Percentiles rank a stretch among this genome's conserved stretches.
Conservation (phyloP, 2,888 invertebrate genomes). For the Drosophila kokeensis region DNA sequence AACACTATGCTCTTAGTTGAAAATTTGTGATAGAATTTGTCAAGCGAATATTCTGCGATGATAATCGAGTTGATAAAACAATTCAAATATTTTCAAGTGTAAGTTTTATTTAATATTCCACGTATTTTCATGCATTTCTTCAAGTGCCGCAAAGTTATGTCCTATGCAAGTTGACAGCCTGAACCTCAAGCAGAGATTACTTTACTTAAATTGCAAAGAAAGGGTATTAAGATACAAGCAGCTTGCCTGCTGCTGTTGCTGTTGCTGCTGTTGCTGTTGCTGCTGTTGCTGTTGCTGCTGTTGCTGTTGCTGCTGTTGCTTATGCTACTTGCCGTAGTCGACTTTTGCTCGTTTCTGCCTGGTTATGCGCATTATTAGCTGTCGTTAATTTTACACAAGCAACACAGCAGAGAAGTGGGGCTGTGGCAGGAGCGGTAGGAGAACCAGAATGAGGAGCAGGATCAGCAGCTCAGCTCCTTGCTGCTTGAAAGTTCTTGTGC, state of each 20-base stretch:
- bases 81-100: not conserved
- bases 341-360: conserved; percentile 54
- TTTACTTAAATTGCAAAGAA: rapidly evolving
- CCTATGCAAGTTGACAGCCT: not conserved
- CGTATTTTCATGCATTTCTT: not conserved
- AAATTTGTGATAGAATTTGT: not conserved
- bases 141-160: not conserved
- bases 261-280: conserved; percentile 34
- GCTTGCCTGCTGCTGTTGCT: conserved; percentile 30
- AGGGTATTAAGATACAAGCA: conserved; percentile 38
- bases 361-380: conserved; percentile 81
- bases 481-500: conserved; percentile 46
- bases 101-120: not conserved
- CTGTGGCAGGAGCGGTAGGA: conserved; percentile 1
- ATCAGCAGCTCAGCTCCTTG: conserved; percentile 25
- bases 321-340: conserved; percentile 43
- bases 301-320: conserved; percentile 32
- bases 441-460: not conserved
- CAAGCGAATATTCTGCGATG: not conserved
- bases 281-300: conserved; percentile 28
- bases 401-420: conserved; percentile 4
- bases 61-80: not conserved
- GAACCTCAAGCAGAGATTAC: not conserved
- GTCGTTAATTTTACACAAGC: conserved; percentile 77
- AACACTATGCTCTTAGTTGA: conserved; percentile 8